Evolutionary conservation across 2,888 invertebrate genomes (phyloP).

Genomic region (Smittia aterrima): DNA sequence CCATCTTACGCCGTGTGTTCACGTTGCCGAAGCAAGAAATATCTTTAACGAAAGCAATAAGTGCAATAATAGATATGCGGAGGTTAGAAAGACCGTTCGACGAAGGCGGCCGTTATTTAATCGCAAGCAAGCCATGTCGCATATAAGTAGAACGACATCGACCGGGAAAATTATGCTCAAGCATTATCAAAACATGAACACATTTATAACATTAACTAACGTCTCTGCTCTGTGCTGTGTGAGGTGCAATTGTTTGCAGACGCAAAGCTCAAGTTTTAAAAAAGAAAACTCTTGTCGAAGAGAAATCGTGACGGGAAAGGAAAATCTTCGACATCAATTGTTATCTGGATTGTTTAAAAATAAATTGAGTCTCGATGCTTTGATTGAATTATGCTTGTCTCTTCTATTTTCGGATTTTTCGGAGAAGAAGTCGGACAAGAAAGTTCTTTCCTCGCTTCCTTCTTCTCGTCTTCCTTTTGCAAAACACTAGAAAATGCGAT

Average conservation of each 20-base stretch:
- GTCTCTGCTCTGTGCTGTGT: not conserved
- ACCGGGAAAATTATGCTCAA: not conserved
- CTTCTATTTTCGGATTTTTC: not conserved
- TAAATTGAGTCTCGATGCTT: constrained; percentile 10
- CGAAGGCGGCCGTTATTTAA: not conserved
- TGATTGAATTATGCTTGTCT: not conserved
- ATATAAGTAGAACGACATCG: not conserved
- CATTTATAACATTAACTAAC: constrained; percentile 11
- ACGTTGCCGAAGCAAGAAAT: constrained; percentile 3
- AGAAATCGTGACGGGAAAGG: not conserved
- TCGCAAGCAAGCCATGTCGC: not conserved
- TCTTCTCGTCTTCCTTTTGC: not conserved
- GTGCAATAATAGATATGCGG: constrained; percentile 10
- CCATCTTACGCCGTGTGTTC: not conserved
- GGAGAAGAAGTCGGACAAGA: not conserved
- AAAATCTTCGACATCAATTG: constrained; percentile 8
- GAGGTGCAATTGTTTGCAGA: constrained; percentile 7
- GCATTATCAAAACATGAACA: constrained; percentile 11
- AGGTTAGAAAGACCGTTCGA: not conserved
- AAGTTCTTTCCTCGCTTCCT: not conserved
- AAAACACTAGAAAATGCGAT: not conserved
- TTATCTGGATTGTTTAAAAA: constrained; percentile 9
- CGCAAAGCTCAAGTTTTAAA: not conserved
- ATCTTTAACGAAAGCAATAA: not conserved
- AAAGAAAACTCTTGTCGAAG: not conserved